A percentile compares a stretch with the other conserved stretches of the same genome.
Evolutionary conservation across 2,797 vertebrate species (phyloP).

Genomic region (Meriones psammophilus): DNA sequence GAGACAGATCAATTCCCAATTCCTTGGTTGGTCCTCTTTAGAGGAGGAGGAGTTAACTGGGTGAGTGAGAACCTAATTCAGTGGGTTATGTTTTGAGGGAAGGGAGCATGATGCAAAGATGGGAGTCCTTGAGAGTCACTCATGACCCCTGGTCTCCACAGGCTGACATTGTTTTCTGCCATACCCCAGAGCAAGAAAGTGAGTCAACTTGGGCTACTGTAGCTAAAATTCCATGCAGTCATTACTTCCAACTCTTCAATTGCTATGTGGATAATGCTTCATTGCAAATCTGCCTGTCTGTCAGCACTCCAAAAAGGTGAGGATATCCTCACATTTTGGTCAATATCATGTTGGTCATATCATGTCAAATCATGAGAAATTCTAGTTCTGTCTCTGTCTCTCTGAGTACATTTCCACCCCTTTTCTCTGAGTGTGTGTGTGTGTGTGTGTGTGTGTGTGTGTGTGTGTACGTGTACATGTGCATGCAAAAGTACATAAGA

Average conservation of each 20-base stretch:
- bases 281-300: background rate
- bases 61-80: background rate
- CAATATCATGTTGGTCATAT: background rate
- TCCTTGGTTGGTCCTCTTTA: background rate
- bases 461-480: background rate
- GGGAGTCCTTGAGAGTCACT: background rate
- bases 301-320: background rate
- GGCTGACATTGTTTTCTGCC: background rate
- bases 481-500: background rate
- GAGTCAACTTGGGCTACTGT: background rate
- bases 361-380: background rate
- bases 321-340: background rate
- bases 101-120: background rate
- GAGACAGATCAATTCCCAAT: background rate
- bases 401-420: background rate
- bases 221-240: background rate
- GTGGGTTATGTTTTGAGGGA: background rate
- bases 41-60: background rate
- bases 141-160: background rate
- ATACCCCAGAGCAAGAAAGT: no score
- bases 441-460: background rate
- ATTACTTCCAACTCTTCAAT: background rate
- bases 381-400: background rate
- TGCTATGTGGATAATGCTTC: background rate
- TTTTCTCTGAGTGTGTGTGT: background rate